Evolutionary conservation across 1,140 invertebrate species (phyloP).

Genomic region (Cephus cinctus): DNA sequence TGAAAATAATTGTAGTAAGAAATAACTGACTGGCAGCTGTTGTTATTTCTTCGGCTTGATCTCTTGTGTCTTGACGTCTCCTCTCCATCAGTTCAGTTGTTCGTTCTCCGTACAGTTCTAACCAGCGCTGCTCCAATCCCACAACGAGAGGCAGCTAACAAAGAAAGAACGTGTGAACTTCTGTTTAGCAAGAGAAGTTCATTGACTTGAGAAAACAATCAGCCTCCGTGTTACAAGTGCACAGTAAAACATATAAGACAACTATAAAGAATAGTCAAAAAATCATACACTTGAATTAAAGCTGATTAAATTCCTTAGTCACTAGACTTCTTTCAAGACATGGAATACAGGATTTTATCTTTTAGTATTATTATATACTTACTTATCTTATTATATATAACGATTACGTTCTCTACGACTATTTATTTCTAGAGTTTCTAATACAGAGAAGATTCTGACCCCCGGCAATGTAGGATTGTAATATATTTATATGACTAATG

Average conservation of each 20-base stretch:
- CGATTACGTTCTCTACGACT: not conserved
- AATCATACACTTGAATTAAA: too few relatives aligned
- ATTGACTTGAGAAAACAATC: too few relatives aligned
- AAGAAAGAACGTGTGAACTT: too few relatives aligned
- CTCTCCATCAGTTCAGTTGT: slow-evolving; percentile 76
- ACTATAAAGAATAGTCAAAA: too few relatives aligned
- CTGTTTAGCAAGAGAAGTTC: too few relatives aligned
- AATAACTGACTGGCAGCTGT: slow-evolving; percentile 61
- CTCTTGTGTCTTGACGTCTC: slow-evolving; percentile 84
- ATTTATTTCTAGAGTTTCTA: too few relatives aligned
- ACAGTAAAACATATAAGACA: too few relatives aligned
- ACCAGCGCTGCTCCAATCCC: slow-evolving; percentile 74
- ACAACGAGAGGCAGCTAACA: slow-evolving; percentile 74
- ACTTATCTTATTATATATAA: not conserved
- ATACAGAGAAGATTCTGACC: slow-evolving; percentile 54
- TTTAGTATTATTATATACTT: too few relatives aligned
- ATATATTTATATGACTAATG: not conserved
- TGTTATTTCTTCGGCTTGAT: slow-evolving; percentile 90
- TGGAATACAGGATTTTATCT: too few relatives aligned
- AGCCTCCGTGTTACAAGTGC: too few relatives aligned
- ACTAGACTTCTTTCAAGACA: too few relatives aligned
- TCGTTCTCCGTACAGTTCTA: slow-evolving; percentile 70
- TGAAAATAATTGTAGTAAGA: slow-evolving; percentile 20
- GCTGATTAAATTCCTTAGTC: too few relatives aligned
- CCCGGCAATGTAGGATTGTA: slow-evolving; percentile 37